Percentiles rank a stretch among this genome's conserved stretches.
Conservation (phyloP, 2,888 invertebrate genomes). For the Apodemia hepburni region DNA sequence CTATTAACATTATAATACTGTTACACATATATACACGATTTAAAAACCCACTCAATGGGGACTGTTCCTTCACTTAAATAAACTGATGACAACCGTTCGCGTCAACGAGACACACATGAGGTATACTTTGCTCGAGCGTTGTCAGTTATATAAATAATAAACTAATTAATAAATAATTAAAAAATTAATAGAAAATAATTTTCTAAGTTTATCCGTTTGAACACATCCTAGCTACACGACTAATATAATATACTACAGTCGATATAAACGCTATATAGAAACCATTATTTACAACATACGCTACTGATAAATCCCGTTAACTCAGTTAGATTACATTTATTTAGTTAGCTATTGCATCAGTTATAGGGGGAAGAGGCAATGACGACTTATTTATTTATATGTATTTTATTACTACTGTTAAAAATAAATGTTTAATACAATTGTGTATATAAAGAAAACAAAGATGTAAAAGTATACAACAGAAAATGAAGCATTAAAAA, state of each 20-base stretch:
- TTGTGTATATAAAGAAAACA: too few species aligned
- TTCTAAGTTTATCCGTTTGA: conserved; percentile 64
- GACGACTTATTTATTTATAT: background rate
- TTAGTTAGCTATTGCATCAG: conserved; percentile 33
- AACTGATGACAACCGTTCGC: conserved; percentile 25
- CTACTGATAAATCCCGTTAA: conserved; percentile 48
- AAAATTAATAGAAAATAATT: conserved; percentile 41
- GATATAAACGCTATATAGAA: conserved; percentile 65
- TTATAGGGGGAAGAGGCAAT: conserved; percentile 24
- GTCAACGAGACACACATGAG: conserved; percentile 37
- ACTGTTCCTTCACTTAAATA: conserved; percentile 25
- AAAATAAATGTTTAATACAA: too few species aligned
- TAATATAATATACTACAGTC: conserved; percentile 48
- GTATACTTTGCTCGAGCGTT: conserved; percentile 37
- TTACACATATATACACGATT: conserved; percentile 43
- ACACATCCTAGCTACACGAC: conserved; percentile 76
- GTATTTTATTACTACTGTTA: background rate
- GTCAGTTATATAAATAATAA: conserved; percentile 56
- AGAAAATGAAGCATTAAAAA: too few species aligned
- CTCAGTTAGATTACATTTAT: conserved; percentile 31
- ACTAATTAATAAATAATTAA: conserved; percentile 66
- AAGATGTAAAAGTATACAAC: too few species aligned
- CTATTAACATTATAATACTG: conserved; percentile 57
- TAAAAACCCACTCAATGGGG: conserved; percentile 13
- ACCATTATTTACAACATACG: conserved; percentile 62